phyloP scores from a whole-genome alignment of 2,888 invertebrate genomes.

The Xanthia togata region DNA sequence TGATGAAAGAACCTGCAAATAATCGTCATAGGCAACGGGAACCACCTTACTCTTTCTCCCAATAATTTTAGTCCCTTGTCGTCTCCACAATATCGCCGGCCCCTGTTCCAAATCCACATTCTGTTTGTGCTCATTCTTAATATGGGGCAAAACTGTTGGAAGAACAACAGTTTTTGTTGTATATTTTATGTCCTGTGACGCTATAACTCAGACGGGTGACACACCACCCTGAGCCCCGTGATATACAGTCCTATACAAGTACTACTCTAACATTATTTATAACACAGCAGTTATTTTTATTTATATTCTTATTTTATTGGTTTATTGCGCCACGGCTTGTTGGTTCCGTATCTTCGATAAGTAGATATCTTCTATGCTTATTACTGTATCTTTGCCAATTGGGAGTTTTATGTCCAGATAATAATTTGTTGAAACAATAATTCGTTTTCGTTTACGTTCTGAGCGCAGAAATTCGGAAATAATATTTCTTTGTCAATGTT shows the following conservation, averaged over 20 bases:
- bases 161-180: slow-evolving; percentile 90
- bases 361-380: slow-evolving; percentile 77
- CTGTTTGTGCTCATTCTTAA: slow-evolving; percentile 90
- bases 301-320: slow-evolving; percentile 87
- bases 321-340: slow-evolving; percentile 87
- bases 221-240: slow-evolving; percentile 84
- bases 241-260: slow-evolving; percentile 78
- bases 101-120: slow-evolving; percentile 86
- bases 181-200: slow-evolving; percentile 90
- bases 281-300: slow-evolving; percentile 85
- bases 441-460: slow-evolving; percentile 46
- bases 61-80: slow-evolving; percentile 51
- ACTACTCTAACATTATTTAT: slow-evolving; percentile 82
- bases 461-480: slow-evolving; percentile 41
- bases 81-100: slow-evolving; percentile 72
- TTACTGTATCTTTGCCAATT: slow-evolving; percentile 70
- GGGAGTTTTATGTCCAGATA: slow-evolving; percentile 53
- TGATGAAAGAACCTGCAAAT: too few species aligned
- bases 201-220: slow-evolving; percentile 86
- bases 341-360: slow-evolving; percentile 77
- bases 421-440: slow-evolving; percentile 65
- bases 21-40: background rate
- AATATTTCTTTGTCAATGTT: slow-evolving; percentile 57
- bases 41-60: background rate
- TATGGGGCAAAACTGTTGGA: slow-evolving; percentile 90